Percentiles rank a stretch among this genome's conserved stretches.
Evolutionary conservation across 2,113 vertebrate genomes (phyloP).

Genomic region (Upupa epops): DNA sequence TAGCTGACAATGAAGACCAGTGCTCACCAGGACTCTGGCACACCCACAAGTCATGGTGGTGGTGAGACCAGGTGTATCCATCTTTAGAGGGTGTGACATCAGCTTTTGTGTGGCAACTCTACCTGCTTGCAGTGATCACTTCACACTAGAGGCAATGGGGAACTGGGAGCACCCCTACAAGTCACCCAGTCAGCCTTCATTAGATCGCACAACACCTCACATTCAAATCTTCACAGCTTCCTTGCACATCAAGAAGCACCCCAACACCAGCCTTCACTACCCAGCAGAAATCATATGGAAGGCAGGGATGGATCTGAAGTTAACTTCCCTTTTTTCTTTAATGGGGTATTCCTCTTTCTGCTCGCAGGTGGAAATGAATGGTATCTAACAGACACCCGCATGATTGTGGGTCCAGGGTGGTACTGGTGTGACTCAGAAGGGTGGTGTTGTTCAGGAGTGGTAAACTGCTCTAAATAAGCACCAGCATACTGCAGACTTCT

Average conservation of each 20-base stretch:
- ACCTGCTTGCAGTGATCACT: not conserved
- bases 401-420: not conserved
- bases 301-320: not conserved
- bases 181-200: not conserved
- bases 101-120: not conserved
- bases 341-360: not conserved
- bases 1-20: not conserved
- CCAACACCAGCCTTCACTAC: not conserved
- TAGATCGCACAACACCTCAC: not conserved
- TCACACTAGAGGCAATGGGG: not conserved
- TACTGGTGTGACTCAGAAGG: not conserved
- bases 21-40: not conserved
- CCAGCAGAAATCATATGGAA: not conserved
- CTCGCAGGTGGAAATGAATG: not conserved
- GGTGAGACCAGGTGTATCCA: not conserved
- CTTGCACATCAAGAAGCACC: not conserved
- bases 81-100: not conserved
- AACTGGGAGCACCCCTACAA: not conserved
- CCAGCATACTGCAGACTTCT: not conserved
- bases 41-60: not conserved
- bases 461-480: not conserved
- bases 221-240: not conserved
- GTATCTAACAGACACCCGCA: not conserved
- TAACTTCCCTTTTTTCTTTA: not conserved
- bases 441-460: not conserved